Conservation (phyloP, 1,140 invertebrate genomes). For the Drosophila quadrilineata region DNA sequence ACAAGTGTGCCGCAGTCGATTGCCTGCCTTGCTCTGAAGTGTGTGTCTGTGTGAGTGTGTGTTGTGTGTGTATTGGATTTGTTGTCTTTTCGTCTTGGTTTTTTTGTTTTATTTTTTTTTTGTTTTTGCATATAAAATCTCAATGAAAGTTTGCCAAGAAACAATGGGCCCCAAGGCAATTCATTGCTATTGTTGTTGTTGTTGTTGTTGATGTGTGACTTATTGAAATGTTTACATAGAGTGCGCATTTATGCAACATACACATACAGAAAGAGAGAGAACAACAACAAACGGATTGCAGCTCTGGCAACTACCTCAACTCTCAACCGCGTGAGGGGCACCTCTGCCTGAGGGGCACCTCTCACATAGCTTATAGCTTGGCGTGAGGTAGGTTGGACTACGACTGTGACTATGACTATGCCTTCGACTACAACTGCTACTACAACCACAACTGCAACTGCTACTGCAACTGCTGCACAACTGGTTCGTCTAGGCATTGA, state of each 20-base stretch:
- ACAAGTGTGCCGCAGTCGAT: slow-evolving; percentile 21
- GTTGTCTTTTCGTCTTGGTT: slow-evolving; percentile 13
- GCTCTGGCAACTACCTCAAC: slow-evolving; percentile 42
- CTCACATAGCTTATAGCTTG: slow-evolving; percentile 33
- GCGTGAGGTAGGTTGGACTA: slow-evolving; percentile 71
- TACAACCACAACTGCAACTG: neutral
- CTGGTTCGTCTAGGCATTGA: slow-evolving; percentile 36
- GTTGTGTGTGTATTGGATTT: slow-evolving; percentile 21
- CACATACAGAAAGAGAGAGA: slow-evolving; percentile 15
- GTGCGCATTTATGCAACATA: slow-evolving; percentile 67
- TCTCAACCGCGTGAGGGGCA: slow-evolving; percentile 43
- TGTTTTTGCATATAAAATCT: slow-evolving; percentile 66
- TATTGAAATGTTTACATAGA: slow-evolving; percentile 67
- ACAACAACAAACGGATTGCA: neutral
- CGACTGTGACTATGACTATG: neutral
- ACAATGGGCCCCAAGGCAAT: slow-evolving; percentile 63
- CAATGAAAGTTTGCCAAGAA: slow-evolving; percentile 72
- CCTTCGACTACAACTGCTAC: neutral
- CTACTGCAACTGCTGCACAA: slow-evolving; percentile 21
- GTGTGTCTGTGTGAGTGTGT: slow-evolving; percentile 5
- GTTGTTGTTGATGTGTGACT: slow-evolving; percentile 41
- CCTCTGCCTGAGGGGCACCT: slow-evolving; percentile 16
- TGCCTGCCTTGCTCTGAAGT: slow-evolving; percentile 2
- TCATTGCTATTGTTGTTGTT: slow-evolving; percentile 45
- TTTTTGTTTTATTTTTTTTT: slow-evolving; percentile 15